Base-by-base conservation (phyloP, 2,888 invertebrate species). In the Crematogaster levior region DNA sequence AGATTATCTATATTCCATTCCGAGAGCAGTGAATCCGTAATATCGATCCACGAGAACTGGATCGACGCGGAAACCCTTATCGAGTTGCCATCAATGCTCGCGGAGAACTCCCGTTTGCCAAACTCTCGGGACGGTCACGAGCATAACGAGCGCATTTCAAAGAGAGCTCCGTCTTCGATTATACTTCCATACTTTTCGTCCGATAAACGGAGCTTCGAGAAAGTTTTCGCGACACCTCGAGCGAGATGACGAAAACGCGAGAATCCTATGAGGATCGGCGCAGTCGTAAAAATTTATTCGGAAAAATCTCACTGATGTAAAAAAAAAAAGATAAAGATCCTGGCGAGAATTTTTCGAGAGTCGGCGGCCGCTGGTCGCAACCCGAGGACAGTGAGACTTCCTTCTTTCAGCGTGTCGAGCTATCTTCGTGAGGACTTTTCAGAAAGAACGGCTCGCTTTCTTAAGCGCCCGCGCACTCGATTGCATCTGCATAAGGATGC, bases 401-500 rank as follows among this genome's bases (percentile, higher is more conserved):
- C 9, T 34, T 81, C 74, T 83, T 80, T 66, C 37, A 60, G 66
- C 30, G 34, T 43, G 40, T 40, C 40, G 68, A n/a, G 9, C 46
- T 60, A 73, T 40, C 43, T 27, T 27, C 63, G 46, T 61, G 66
- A 27, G 58, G 58, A 56, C 82, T 48, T 56, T 82, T 61, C 61
- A n/a, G 34, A 37, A 18, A 51, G 60, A 80, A 75, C 60, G 81
- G 15, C 56, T 72, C 56, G 56, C 56, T 66, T 73, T 37, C 77
- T 73, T 61, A 77, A 66, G 68, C 46, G 24, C 81, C 70, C 79
- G 79, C 58, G n/a, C 81, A 83, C 87, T 81, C 88, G 79, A 85
- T 89, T 85, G 87, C 88, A 87, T 89, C 85, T 84, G 84, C 88
- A 89, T 89, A 87, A 82, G 46, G 74, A 58, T 63, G 48, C 65